A percentile compares a stretch with the other conserved stretches of the same genome.
Conservation (phyloP, 2,113 vertebrate species). For the Brachyistius frenatus region DNA sequence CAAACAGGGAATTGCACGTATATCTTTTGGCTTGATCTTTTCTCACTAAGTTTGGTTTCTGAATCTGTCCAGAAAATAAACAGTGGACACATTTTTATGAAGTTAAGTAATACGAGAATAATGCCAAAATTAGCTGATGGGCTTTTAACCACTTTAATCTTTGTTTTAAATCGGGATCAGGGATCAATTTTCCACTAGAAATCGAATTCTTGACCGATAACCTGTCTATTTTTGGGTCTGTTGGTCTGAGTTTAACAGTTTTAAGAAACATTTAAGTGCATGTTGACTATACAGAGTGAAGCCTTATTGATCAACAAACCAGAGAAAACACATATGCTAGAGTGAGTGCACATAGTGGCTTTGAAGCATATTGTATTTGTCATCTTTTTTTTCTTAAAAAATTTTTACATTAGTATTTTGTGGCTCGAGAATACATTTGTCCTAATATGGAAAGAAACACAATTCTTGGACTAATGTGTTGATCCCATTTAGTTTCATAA, state of each 20-base stretch:
- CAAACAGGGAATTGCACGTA: not conserved
- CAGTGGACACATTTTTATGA: not conserved
- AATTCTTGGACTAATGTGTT: not conserved
- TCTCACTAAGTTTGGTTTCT: not conserved
- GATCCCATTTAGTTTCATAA: constrained; percentile 10
- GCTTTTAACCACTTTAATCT: constrained; percentile 17
- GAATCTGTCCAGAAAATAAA: not conserved
- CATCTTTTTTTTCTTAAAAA: not conserved
- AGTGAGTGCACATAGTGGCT: not conserved
- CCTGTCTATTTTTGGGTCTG: constrained; percentile 18
- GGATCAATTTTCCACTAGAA: constrained; percentile 14
- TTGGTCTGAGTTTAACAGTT: constrained; percentile 32
- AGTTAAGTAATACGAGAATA: not conserved
- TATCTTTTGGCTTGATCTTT: not conserved
- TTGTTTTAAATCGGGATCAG: constrained; percentile 8
- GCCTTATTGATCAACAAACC: not conserved
- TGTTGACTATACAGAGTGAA: not conserved
- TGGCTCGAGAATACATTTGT: not conserved
- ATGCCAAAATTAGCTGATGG: not conserved
- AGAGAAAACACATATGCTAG: not conserved
- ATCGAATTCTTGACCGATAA: constrained; percentile 14
- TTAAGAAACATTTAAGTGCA: not conserved
- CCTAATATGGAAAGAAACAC: not conserved
- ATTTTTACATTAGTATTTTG: not conserved
- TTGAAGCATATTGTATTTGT: not conserved